Evolutionary conservation across 2,797 vertebrate species (phyloP), one percentile per base, ranked within the genome.

Genomic region (Dromococcyx pavoninus): DNA sequence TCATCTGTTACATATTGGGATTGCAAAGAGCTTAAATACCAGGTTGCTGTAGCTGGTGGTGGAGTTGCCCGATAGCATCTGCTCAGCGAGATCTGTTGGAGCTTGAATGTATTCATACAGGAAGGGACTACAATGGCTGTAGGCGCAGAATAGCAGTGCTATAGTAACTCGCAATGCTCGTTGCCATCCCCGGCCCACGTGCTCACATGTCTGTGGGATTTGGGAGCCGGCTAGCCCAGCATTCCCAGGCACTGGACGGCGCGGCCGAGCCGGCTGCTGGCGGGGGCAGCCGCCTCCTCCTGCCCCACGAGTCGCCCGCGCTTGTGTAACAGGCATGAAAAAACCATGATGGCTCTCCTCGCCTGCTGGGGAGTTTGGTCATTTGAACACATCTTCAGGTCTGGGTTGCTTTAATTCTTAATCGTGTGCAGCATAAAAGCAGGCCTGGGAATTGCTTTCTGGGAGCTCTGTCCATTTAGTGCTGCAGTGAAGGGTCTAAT

Each of bases 71-170:
- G 65, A 64, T 81, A 91, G 94, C 93, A 95, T 94, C 96, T 92
- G 95, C 90, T 95, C 86, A 78, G 81, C 27, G 6, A 70, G 90
- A 92, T 96, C 91, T 95, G 89, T 94, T 96, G 93, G 83, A 96
- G 91, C 61, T 73, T 92, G 92, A 35, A 67, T 96, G 43, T 94
- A 83, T 96, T 93, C 93, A 94, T 81, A 87, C 92, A 96, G 90
- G 94, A 96, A 96, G 91, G 88, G 92, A 89, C 60, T 90, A 94
- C 95, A 94, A 88, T 95, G 92, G 93, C 94, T 86, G 94, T 96
- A 94, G 94, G 90, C 90, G 91, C 93, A 35, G 91, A 95, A 61
- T 87, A 94, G 96, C 93, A 96, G 78, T 91, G 90, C 89, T 95
- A 86, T 95, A 95, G 93, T 96, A 95, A 95, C 94, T 72, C 82